Evolutionary conservation across 1,140 invertebrate genomes (phyloP), one percentile per base, ranked within the genome.

Genomic region (Mya arenaria): DNA sequence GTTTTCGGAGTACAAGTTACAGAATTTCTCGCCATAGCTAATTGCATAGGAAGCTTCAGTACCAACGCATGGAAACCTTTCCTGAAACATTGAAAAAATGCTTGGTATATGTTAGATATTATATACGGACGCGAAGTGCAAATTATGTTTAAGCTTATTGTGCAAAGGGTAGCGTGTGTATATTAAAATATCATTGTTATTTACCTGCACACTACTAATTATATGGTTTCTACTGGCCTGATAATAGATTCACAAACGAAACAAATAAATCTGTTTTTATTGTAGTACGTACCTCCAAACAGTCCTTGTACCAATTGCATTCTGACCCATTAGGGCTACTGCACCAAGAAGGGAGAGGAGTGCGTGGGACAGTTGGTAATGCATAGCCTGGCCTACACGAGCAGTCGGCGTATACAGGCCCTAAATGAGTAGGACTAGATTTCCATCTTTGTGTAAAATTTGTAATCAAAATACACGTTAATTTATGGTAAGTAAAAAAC

Each of bases 1-100:
- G 30, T 69, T 28, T 10, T 68, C 6, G 30, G 30, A 2, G 32
- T 79, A 79, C 25, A 79, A 30, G 19, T 68, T 68, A 37, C 75
- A 79, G 25, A 79, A 79, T 39, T 79, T 66, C 28, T 66, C 75
- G 17, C 60, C 75, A 56, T 68, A 79, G 13, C 55, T 52, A 5
- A 66, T 28, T 1, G 75, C 75, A 39, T 79, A 79, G 10, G 75
- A 66, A n/a, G 1, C 37, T 0, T 30, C n/a, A 4, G 15, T 25
- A 52, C 39, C 15, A 17, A 17, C 30, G 39, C 66, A 69, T 23
- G 32, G 17, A n/a, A 39, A 41, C 30, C 37, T 30, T 41, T n/a
- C 8, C 66, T 69, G 32, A 10, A 69, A 68, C 8, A 69, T n/a
- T n/a, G 41, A 23, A 23, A 62, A n/a, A 17, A 62, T 19, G 23